Evolutionary conservation across 64 coral and sea anemone genomes (phyloP).

Genomic region (Dendronephthya gigantea): DNA sequence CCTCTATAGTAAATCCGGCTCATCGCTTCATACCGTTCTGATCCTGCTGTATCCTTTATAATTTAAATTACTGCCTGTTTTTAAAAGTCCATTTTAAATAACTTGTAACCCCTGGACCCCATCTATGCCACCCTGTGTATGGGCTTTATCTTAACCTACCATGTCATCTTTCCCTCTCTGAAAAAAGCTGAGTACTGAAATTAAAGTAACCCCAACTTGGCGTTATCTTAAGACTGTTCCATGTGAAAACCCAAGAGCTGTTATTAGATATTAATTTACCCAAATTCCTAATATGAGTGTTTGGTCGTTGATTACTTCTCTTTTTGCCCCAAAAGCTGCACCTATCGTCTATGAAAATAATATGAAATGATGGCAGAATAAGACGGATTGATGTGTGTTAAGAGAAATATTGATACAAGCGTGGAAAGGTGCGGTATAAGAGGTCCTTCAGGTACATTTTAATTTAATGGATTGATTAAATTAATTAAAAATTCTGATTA

Average conservation of each 20-base stretch:
- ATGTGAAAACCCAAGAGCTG: too few species aligned
- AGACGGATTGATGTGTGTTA: not conserved
- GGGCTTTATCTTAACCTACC: too few species aligned
- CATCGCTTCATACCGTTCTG: conserved; percentile 92
- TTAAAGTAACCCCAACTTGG: too few species aligned
- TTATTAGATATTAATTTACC: conserved; percentile 56
- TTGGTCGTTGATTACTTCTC: conserved; percentile 64
- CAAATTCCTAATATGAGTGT: conserved; percentile 82
- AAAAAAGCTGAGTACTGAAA: too few species aligned
- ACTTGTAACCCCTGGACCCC: too few species aligned
- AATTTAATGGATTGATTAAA: too few species aligned
- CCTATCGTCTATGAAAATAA: conserved; percentile 63
- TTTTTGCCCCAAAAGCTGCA: conserved; percentile 93
- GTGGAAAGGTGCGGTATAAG: too few species aligned
- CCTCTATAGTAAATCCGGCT: conserved; percentile 92
- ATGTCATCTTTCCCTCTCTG: not conserved
- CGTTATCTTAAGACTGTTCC: too few species aligned
- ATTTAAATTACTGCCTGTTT: not conserved
- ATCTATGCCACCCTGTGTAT: too few species aligned
- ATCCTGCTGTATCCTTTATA: conserved; percentile 85
- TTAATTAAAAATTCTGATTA: too few species aligned
- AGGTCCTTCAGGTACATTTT: too few species aligned
- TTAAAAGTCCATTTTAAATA: not conserved
- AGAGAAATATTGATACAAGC: not conserved
- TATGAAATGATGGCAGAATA: not conserved